A percentile compares a stretch with the other conserved stretches of the same genome.
Conservation (phyloP, 2,113 vertebrate species). For the Ascaphus truei region DNA sequence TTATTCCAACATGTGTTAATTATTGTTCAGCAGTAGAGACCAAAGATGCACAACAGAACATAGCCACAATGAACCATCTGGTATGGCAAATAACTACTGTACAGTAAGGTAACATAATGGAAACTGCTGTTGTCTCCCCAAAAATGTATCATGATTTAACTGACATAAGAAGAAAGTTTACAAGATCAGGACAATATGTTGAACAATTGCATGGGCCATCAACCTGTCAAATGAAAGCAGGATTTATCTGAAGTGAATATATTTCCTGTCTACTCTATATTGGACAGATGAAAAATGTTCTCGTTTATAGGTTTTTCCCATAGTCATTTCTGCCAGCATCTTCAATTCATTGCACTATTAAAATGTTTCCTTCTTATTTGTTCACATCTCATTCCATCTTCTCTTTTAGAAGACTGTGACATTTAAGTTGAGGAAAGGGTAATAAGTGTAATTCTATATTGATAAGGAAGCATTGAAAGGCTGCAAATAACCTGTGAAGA, state of each 20-base stretch:
- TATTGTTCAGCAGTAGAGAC: background rate
- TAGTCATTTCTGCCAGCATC: background rate
- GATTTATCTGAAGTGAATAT: background rate
- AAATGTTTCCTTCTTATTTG: conserved; percentile 2
- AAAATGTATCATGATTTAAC: conserved; percentile 3
- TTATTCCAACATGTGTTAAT: background rate
- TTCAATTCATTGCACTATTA: background rate
- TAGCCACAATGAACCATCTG: background rate
- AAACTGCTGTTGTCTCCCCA: background rate
- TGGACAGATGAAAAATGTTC: background rate
- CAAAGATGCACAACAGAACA: background rate
- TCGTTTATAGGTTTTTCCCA: background rate
- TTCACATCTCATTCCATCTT: background rate
- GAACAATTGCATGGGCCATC: background rate
- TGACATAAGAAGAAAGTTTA: background rate
- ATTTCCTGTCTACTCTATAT: conserved; percentile 7
- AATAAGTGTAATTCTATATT: conserved; percentile 49
- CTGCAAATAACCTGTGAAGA: too few species aligned
- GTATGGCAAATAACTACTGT: background rate
- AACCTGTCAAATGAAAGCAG: conserved; percentile 12
- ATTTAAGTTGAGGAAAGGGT: conserved; percentile 34
- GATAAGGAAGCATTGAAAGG: conserved; percentile 47
- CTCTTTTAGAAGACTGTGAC: conserved; percentile 14
- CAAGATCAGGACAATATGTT: background rate
- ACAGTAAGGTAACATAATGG: background rate